phyloP scores from a whole-genome alignment of 2,113 vertebrate species.

The Conger conger region DNA sequence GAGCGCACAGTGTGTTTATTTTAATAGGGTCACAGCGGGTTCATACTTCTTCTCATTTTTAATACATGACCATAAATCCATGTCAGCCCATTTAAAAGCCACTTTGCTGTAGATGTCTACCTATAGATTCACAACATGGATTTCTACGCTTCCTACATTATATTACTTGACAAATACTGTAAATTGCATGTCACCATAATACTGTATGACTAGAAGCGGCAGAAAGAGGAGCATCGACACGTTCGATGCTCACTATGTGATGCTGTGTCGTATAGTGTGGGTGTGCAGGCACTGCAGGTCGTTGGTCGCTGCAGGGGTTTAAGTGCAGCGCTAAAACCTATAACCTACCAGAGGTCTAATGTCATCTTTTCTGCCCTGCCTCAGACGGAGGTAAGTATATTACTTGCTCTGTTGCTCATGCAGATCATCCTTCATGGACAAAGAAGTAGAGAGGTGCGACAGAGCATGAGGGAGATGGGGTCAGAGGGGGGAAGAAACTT shows the following conservation, averaged over 20 bases:
- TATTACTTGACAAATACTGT: too few relatives aligned
- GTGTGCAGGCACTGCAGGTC: neutral
- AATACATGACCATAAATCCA: neutral
- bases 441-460: slow-evolving; percentile 41
- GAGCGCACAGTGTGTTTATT: neutral
- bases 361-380: slow-evolving; percentile 64
- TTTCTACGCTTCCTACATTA: neutral
- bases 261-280: neutral
- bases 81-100: neutral
- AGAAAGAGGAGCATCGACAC: neutral
- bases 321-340: slow-evolving; percentile 43
- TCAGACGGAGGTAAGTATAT: slow-evolving; percentile 77
- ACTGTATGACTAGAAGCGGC: neutral
- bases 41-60: neutral
- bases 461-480: slow-evolving; percentile 7
- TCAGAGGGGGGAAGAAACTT: too few relatives aligned
- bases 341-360: slow-evolving; percentile 59
- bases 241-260: neutral
- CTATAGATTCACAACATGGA: neutral
- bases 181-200: neutral
- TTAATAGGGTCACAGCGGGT: neutral
- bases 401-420: slow-evolving; percentile 52
- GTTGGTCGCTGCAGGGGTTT: slow-evolving; percentile 59
- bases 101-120: neutral
- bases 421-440: slow-evolving; percentile 61